Base-by-base conservation (phyloP, 1,140 invertebrate species). In the Drosophila carrolli region DNA sequence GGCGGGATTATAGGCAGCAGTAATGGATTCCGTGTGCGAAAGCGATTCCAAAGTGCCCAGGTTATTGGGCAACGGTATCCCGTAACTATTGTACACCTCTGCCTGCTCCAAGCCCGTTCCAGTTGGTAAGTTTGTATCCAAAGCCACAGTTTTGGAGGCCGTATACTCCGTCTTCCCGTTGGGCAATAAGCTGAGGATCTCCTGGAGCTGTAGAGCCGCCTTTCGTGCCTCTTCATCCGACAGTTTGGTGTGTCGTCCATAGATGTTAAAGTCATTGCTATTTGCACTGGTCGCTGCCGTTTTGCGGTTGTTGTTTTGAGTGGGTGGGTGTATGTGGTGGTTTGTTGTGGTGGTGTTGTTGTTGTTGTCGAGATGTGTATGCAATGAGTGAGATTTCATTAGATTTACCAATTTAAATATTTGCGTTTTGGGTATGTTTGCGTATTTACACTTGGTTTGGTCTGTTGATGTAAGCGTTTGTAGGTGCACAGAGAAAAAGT, bases 1-100 rank as follows among this genome's bases (percentile, higher is more conserved):
- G 8, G 61, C 48, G 8, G 75, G 71, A 23, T 61, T 54, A 63
- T 91, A 92, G 13, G 91, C 91, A 1, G 91, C 91, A 0, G 90
- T 92, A 32, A 92, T 92, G 8, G 91, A 89, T 41, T 92, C 91
- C 0, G 90, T 92, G 59, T 92, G 91, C 3, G 91, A 92, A 0
- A 92, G 61, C 0, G 91, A 92, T 32, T 91, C 91, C 46, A 92
- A 50, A 43, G 90, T 88, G 56, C 91, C 89, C 46, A 91, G 55
- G 56, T 92, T 90, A 5, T 75, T 78, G 14, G 91, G 90, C 57
- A 92, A 54, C 2, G 88, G 86, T 23, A 91, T 48, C 0, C 84
- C 85, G 23, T 91, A 83, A 14, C 77, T 88, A 7, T 83, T 82
- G 19, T 88, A 89, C 8, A 81, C 43, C 47, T 89, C 75, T 0